Evolutionary conservation across 2,797 vertebrate genomes (phyloP), one percentile per base, ranked within the genome.

Genomic region (Melanotaenia trifasciata): DNA sequence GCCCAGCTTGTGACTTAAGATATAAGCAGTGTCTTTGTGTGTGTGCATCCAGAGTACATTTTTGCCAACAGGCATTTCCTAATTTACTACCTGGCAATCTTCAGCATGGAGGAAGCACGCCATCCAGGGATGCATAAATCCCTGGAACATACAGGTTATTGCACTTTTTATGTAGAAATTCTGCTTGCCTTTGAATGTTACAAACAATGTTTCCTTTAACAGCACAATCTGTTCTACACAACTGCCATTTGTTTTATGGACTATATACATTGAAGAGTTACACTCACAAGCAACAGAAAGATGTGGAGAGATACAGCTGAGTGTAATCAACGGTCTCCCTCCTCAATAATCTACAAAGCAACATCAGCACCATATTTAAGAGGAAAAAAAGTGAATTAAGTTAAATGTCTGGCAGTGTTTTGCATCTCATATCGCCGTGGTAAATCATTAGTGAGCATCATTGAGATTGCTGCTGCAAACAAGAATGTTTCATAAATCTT

Each of bases 191-290:
- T 81, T 67, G 79, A 92, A 84, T 85, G 89, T 84, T 89, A 92
- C 92, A 90, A 94, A 93, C 92, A 91, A 90, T 89, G 87, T 92
- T 94, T 92, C 81, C 81, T 93, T 94, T 93, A 94, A 93, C 91
- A 93, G 90, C 89, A 88, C 94, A 94, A 93, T 94, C 92, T 94
- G 94, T 92, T 92, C 87, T 86, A 88, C 92, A 93, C 89, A 84
- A 93, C 85, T 78, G 88, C 86, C 90, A 87, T 92, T 94, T 93
- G 90, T 94, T 95, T 94, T 94, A 95, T 93, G 88, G 92, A 93
- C 92, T 91, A 84, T 87, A 87, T 90, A 86, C 72, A 59, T 87
- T 89, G 88, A 81, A 79, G 84, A 88, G 85, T 85, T 73, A 74
- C 78, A 76, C 70, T 79, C 74, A 53, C 72, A 58, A 79, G 77